Conservation (phyloP, 1,140 invertebrate genomes). For the Calliphora vicina region DNA sequence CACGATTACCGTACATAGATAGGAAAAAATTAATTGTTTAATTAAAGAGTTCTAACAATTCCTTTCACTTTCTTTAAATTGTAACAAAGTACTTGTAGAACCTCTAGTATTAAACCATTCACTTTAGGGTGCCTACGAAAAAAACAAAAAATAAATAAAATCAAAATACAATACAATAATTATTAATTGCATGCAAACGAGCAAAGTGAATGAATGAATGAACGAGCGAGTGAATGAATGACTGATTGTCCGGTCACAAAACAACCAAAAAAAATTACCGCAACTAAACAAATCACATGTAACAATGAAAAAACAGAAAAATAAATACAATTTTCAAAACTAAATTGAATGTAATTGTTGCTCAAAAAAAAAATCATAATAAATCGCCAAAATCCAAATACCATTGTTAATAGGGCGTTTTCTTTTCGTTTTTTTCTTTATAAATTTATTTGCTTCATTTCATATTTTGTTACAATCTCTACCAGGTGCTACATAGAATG, state of each 20-base stretch:
- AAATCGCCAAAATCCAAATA: neutral
- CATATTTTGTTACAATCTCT: neutral
- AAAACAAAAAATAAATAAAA: neutral
- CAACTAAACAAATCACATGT: neutral
- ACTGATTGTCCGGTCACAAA: no score
- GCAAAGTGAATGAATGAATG: neutral
- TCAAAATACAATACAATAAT: neutral
- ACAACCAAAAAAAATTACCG: neutral
- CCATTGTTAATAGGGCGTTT: neutral
- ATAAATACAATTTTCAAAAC: neutral
- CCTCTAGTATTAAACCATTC: no score
- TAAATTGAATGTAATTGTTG: neutral
- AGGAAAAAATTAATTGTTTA: no score
- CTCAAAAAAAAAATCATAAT: neutral
- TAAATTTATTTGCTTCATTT: neutral
- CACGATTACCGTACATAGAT: no score
- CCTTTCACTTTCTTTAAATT: no score
- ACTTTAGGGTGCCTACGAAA: no score
- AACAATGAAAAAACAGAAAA: neutral
- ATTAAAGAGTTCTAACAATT: no score
- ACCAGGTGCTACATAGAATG: neutral
- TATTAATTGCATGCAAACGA: neutral
- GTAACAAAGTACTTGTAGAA: no score
- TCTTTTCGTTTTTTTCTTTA: neutral
- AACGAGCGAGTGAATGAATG: neutral